Conservation (phyloP, 2,888 invertebrate species). For the Suillia variegata region DNA sequence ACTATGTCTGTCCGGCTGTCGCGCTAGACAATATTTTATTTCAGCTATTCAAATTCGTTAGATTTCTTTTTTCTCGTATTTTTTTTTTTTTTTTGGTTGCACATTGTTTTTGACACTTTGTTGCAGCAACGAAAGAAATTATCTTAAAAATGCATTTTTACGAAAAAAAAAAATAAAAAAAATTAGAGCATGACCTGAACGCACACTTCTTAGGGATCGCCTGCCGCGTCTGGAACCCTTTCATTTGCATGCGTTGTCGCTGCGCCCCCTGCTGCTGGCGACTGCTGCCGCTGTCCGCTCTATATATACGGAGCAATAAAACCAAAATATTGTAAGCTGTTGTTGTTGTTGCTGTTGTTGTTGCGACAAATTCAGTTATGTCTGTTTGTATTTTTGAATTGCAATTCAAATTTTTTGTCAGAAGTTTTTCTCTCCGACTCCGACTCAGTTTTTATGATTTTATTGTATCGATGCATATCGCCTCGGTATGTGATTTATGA, state of each 20-base stretch:
- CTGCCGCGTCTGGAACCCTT: not conserved
- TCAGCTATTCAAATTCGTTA: no score
- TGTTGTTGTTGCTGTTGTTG: no score
- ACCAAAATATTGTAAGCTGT: no score
- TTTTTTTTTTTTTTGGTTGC: no score
- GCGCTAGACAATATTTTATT: no score
- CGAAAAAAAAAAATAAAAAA: no score
- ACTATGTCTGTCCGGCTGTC: no score
- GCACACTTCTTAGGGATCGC: not conserved
- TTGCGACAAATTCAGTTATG: not conserved
- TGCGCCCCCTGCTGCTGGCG: not conserved
- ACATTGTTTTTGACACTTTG: no score
- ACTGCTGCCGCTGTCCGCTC: not conserved
- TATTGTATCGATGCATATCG: constrained; percentile 51
- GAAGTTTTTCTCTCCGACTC: not conserved
- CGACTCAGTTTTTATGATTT: constrained; percentile 49
- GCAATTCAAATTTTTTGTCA: not conserved
- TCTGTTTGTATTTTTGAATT: not conserved
- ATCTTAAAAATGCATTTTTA: no score
- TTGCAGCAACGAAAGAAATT: no score
- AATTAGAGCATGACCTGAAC: constrained; percentile 1
- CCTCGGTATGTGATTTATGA: constrained; percentile 50
- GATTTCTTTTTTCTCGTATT: no score
- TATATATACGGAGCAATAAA: no score
- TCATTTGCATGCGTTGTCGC: not conserved